Evolutionary conservation across 64 coral and sea anemone species (phyloP).

Genomic region (Trachythela sp.): DNA sequence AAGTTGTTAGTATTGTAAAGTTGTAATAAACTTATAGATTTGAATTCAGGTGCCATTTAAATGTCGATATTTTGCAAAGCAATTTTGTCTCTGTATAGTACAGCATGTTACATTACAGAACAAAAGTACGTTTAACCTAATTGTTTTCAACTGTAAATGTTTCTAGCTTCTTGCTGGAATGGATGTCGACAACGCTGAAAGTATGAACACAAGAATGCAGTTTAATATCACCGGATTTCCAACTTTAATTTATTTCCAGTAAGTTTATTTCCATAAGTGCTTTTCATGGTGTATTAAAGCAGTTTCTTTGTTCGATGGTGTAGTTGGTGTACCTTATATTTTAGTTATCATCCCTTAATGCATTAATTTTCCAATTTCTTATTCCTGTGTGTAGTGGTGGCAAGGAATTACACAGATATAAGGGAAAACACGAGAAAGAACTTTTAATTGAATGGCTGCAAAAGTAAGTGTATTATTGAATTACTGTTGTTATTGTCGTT

Average conservation of each 20-base stretch:
- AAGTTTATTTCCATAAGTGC: constrained; percentile 7
- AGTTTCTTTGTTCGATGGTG: not conserved
- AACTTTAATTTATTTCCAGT: constrained; percentile 95
- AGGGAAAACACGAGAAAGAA: constrained; percentile 90
- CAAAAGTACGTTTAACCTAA: no score
- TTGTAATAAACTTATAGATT: no score
- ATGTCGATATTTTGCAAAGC: no score
- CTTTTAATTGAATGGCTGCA: constrained; percentile 76
- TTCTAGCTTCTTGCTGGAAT: constrained; percentile 78
- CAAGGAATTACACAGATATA: constrained; percentile 72
- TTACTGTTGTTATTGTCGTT: not conserved
- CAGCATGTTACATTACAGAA: no score
- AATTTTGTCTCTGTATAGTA: not conserved
- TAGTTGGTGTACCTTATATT: not conserved
- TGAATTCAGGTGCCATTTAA: no score
- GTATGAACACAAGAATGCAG: constrained; percentile 66
- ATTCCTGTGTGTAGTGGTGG: constrained; percentile 48
- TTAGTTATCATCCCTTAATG: not conserved
- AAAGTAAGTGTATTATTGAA: constrained; percentile 55
- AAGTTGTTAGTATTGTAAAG: constrained; percentile 22
- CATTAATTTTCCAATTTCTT: not conserved
- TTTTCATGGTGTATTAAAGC: no score
- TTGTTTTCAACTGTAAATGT: not conserved
- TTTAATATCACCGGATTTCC: constrained; percentile 98
- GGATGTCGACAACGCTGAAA: constrained; percentile 90